A percentile compares a stretch with the other conserved stretches of the same genome.
Conservation (phyloP, 2,888 invertebrate species). For the Empis livida region DNA sequence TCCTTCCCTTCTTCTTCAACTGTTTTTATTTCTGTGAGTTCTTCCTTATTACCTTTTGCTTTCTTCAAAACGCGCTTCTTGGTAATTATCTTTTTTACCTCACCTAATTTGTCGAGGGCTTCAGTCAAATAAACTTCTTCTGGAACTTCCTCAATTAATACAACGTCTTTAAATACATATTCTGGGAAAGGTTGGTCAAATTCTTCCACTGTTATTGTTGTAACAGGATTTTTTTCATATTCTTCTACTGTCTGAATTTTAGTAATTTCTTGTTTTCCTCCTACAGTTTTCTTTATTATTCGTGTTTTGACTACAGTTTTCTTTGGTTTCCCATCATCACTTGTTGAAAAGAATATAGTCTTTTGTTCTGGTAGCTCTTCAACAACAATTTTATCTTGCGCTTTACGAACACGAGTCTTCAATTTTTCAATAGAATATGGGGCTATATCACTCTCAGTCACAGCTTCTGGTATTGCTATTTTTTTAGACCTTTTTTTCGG, state of each 20-base stretch:
- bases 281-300: constrained; percentile 37
- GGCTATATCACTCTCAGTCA: neutral
- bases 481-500: constrained; percentile 5
- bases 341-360: constrained; percentile 30
- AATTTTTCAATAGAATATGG: constrained; percentile 14
- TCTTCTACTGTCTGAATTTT: constrained; percentile 34
- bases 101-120: constrained; percentile 20
- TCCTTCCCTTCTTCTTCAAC: constrained; percentile 26
- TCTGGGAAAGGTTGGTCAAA: constrained; percentile 25
- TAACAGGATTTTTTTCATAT: constrained; percentile 35
- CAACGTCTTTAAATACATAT: constrained; percentile 3
- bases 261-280: constrained; percentile 32
- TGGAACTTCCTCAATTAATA: constrained; percentile 23
- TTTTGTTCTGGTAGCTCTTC: constrained; percentile 30
- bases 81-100: constrained; percentile 15
- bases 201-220: constrained; percentile 25
- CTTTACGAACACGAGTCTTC: constrained; percentile 23
- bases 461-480: constrained; percentile 9
- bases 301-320: constrained; percentile 35
- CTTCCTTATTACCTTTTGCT: constrained; percentile 25
- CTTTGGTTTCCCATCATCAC: constrained; percentile 29
- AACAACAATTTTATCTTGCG: constrained; percentile 23
- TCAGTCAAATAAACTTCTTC: constrained; percentile 16
- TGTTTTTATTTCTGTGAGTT: constrained; percentile 31
- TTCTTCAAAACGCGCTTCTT: constrained; percentile 28